Evolutionary conservation across 2,888 invertebrate genomes (phyloP).

Genomic region (Encarsia formosa): DNA sequence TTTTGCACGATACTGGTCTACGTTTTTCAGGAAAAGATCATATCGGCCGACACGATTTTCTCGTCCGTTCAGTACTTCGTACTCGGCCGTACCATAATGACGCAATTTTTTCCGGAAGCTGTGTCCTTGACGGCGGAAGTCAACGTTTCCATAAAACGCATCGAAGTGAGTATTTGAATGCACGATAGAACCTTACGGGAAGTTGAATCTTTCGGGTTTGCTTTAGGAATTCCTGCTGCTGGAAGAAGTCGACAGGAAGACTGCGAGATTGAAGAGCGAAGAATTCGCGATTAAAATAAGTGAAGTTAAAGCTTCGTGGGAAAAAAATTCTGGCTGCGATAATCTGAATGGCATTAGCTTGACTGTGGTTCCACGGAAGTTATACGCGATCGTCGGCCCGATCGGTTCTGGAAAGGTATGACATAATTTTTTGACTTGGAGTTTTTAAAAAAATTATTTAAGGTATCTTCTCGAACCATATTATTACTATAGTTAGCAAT

Average conservation of each 20-base stretch:
- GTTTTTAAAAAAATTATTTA: background rate
- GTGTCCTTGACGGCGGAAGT: constrained; percentile 62
- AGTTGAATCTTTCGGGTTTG: background rate
- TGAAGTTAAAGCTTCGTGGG: constrained; percentile 54
- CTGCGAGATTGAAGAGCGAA: constrained; percentile 25
- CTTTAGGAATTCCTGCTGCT: constrained; percentile 54
- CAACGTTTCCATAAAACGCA: constrained; percentile 59
- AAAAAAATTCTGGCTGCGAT: constrained; percentile 39
- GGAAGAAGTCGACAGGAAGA: constrained; percentile 53
- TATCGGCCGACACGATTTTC: constrained; percentile 65
- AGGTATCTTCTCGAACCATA: too few species aligned
- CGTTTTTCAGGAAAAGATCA: constrained; percentile 57
- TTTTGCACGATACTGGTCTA: constrained; percentile 77
- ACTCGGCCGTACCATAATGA: constrained; percentile 64
- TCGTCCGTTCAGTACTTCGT: constrained; percentile 75
- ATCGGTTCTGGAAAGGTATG: constrained; percentile 80
- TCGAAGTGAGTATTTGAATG: constrained; percentile 53
- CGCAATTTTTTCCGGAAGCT: constrained; percentile 62
- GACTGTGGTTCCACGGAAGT: constrained; percentile 57
- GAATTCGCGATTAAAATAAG: constrained; percentile 49
- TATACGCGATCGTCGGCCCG: constrained; percentile 80
- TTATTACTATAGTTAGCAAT: too few species aligned
- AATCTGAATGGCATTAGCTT: constrained; percentile 54
- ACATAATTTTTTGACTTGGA: background rate
- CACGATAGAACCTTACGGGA: background rate